Conservation (phyloP, 1,140 invertebrate species). For the Drosophila chauvacae region DNA sequence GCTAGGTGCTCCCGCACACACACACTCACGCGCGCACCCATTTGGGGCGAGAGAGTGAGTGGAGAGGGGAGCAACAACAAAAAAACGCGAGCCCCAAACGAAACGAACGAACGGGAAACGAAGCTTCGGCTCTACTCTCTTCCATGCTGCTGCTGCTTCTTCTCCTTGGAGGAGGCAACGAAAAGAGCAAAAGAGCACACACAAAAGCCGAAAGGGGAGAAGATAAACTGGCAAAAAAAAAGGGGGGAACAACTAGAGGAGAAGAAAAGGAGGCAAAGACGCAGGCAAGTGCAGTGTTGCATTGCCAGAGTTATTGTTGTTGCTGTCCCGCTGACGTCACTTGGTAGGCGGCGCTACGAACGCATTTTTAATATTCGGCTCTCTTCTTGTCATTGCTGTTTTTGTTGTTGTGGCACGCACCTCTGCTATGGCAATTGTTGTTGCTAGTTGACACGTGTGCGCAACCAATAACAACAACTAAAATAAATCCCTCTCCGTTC, state of each 20-base stretch:
- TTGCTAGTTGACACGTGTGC: constrained; percentile 60
- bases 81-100: constrained; percentile 35
- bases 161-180: constrained; percentile 31
- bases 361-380: constrained; percentile 77
- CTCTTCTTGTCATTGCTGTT: constrained; percentile 17
- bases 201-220: constrained; percentile 21
- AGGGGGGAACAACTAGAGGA: constrained; percentile 1
- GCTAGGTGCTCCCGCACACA: constrained; percentile 56
- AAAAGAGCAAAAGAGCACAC: constrained; percentile 46
- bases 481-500: constrained; percentile 53
- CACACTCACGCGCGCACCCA: not conserved
- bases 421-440: constrained; percentile 39
- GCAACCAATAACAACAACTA: constrained; percentile 80
- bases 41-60: constrained; percentile 15
- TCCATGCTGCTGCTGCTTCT: constrained; percentile 16
- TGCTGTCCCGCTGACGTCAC: constrained; percentile 58
- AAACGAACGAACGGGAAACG: constrained; percentile 34
- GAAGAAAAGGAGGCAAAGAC: constrained; percentile 60
- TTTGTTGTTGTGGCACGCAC: constrained; percentile 27
- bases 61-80: constrained; percentile 21
- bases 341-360: constrained; percentile 74
- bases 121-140: constrained; percentile 57
- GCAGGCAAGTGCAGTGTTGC: constrained; percentile 57
- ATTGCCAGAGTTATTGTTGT: constrained; percentile 18
- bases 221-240: constrained; percentile 41